Percentiles rank a stretch among this genome's conserved stretches.
Conservation (phyloP, 2,797 vertebrate genomes). For the Thamnophis elegans region DNA sequence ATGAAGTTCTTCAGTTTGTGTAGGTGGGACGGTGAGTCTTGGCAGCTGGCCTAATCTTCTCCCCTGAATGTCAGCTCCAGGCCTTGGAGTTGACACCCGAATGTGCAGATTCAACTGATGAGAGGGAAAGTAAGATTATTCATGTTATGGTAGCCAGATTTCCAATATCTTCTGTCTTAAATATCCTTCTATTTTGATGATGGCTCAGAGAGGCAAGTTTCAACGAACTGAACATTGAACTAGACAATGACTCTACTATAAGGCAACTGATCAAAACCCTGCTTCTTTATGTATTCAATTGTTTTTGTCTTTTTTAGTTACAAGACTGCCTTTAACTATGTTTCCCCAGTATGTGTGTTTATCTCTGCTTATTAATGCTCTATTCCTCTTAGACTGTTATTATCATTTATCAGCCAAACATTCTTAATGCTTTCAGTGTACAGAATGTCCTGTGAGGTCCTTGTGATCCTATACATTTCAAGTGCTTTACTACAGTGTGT, state of each 20-base stretch:
- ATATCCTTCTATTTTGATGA: not conserved
- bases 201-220: not conserved
- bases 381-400: not conserved
- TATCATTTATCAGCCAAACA: slow-evolving; percentile 6
- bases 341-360: not conserved
- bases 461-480: not conserved
- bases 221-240: not conserved
- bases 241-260: not conserved
- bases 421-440: not conserved
- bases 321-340: not conserved
- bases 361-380: not conserved
- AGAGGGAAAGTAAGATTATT: not conserved
- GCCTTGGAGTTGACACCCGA: no score
- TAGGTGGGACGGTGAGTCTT: no score
- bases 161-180: not conserved
- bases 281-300: not conserved
- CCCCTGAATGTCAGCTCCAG: no score
- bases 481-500: not conserved
- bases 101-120: not conserved
- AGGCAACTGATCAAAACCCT: not conserved
- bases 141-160: not conserved
- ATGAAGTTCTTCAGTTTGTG: no score
- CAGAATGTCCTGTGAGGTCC: not conserved
- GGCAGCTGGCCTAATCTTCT: no score
- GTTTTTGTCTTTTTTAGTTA: slow-evolving; percentile 7